phyloP scores from a whole-genome alignment of 92 coral and sea anemone species.

The Epizoanthus stellaris region DNA sequence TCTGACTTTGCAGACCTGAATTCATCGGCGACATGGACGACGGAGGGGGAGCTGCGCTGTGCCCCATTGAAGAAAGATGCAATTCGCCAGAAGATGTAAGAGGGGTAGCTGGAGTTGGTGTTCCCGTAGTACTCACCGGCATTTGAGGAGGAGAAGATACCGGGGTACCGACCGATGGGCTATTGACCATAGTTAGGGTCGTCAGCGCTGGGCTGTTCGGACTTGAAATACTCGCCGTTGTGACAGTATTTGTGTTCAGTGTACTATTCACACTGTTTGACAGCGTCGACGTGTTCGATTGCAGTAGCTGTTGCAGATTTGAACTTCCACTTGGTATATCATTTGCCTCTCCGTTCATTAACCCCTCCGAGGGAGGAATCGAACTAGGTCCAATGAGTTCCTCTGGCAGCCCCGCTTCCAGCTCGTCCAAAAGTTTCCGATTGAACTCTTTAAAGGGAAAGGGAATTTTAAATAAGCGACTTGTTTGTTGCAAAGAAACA shows the following conservation, averaged over 20 bases:
- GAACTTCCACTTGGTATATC: constrained; percentile 81
- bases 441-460: constrained; percentile 89
- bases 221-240: constrained; percentile 89
- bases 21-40: constrained; percentile 89
- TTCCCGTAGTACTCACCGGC: constrained; percentile 95
- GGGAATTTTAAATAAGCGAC: constrained; percentile 66
- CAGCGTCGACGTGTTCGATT: constrained; percentile 93
- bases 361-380: constrained; percentile 72
- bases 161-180: constrained; percentile 86
- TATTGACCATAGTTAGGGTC: constrained; percentile 86
- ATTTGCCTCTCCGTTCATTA: constrained; percentile 94
- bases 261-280: constrained; percentile 95
- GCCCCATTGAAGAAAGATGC: constrained; percentile 87
- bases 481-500: constrained; percentile 48
- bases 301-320: constrained; percentile 98
- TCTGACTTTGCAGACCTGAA: constrained; percentile 80
- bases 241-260: constrained; percentile 85
- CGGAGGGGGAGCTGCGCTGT: constrained; percentile 91
- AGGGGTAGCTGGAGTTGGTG: constrained; percentile 98
- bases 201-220: constrained; percentile 96
- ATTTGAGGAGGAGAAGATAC: constrained; percentile 96
- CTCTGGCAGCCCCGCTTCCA: constrained; percentile 93
- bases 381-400: constrained; percentile 88
- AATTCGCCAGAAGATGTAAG: constrained; percentile 93
- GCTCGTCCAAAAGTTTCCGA: constrained; percentile 91